These are phyloP conservation scores for Cephalopachus bancanus DNA, from an alignment of 2,797 vertebrate species.

Conservation along the genomic window DNA sequence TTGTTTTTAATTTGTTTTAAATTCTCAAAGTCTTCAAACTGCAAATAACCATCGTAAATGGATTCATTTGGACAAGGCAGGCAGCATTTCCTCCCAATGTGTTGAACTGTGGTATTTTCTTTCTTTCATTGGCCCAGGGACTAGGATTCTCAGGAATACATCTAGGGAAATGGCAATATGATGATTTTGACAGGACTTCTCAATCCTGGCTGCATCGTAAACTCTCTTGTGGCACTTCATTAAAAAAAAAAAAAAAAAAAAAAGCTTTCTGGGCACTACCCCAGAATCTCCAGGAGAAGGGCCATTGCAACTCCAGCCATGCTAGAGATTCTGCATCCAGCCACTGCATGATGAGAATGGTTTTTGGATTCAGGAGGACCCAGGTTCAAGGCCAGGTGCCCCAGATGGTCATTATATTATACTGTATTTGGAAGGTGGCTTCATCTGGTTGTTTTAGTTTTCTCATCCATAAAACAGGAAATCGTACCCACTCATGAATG, in stretches of 20 bases:
- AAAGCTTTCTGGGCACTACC: not conserved
- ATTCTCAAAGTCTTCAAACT: conserved; percentile 41
- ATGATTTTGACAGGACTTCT: not conserved
- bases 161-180: not conserved
- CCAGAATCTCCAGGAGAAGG: conserved; percentile 25
- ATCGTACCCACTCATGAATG: not conserved
- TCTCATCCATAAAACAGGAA: conserved; percentile 13
- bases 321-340: not conserved
- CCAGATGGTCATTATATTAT: not conserved
- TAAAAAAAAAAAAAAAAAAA: not conserved
- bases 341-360: not conserved
- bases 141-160: not conserved
- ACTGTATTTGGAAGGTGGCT: not conserved
- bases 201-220: not conserved
- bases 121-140: not conserved
- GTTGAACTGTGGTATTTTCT: not conserved
- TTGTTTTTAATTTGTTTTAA: conserved; percentile 1
- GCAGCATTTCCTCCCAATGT: not conserved
- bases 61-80: not conserved
- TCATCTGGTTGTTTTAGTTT: conserved; percentile 7
- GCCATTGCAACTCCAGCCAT: not conserved
- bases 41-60: not conserved
- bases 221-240: not conserved
- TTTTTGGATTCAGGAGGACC: not conserved
- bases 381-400: not conserved